These are phyloP conservation scores for Halcyon chelicuti DNA, from an alignment of 2,797 vertebrate genomes.

Conservation along the genomic window DNA sequence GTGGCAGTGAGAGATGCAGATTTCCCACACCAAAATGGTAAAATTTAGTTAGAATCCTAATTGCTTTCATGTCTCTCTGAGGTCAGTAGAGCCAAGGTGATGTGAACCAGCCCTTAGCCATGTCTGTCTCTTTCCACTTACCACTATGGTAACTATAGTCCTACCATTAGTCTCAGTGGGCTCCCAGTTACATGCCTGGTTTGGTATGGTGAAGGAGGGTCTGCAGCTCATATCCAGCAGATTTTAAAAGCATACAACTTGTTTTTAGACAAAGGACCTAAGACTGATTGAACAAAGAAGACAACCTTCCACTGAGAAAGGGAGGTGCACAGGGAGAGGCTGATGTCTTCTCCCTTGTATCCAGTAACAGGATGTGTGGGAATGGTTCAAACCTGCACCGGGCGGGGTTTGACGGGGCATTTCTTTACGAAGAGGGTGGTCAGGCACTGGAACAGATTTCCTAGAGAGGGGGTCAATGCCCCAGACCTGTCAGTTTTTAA, in stretches of 20 bases:
- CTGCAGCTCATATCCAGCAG: neutral
- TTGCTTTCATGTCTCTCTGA: neutral
- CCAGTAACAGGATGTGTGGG: accelerated
- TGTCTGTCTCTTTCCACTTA: neutral
- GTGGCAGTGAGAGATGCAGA: neutral
- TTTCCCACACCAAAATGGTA: neutral
- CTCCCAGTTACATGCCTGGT: neutral
- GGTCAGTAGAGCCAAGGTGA: neutral
- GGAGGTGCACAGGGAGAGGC: neutral
- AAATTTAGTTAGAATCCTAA: neutral
- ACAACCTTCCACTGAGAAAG: neutral
- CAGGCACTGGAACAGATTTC: neutral
- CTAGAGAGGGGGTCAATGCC: neutral
- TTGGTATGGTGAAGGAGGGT: neutral
- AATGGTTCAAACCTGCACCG: neutral
- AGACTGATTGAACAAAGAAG: neutral
- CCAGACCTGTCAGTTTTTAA: neutral
- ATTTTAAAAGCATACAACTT: neutral
- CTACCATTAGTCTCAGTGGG: neutral
- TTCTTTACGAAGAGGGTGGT: neutral
- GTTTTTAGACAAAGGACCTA: neutral
- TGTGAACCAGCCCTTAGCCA: neutral
- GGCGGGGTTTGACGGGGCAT: neutral
- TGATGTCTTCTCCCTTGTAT: neutral
- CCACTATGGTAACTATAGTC: neutral